A percentile compares a stretch with the other conserved stretches of the same genome.
phyloP scores from a whole-genome alignment of 2,797 vertebrate genomes.

The Cygnus olor region DNA sequence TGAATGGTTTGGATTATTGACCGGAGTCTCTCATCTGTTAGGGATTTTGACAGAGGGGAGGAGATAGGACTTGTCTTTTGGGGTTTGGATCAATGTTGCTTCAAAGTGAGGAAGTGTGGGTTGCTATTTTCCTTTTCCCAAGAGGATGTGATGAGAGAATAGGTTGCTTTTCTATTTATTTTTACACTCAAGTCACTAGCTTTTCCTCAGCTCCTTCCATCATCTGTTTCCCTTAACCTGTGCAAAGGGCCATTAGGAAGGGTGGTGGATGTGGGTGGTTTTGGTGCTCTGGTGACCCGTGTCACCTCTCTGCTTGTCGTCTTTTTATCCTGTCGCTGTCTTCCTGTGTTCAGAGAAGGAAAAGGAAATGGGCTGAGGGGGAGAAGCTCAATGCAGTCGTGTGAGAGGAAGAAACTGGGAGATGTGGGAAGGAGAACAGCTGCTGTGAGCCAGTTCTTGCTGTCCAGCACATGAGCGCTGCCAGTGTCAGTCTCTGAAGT shows the following conservation, averaged over 20 bases:
- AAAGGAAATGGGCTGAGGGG: neutral
- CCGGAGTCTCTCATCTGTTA: neutral
- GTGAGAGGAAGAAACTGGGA: neutral
- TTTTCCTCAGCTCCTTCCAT: neutral
- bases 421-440: rapidly evolving
- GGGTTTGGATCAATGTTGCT: neutral
- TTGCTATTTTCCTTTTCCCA: neutral
- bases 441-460: neutral
- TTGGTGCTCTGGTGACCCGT: neutral
- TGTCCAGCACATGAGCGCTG: neutral
- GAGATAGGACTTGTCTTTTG: neutral
- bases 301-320: neutral
- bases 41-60: neutral
- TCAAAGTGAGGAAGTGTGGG: neutral
- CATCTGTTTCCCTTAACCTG: neutral
- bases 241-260: neutral
- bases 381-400: neutral
- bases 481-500: neutral
- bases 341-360: neutral
- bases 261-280: neutral
- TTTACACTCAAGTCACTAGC: neutral
- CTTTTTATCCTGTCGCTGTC: neutral
- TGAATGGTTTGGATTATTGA: neutral
- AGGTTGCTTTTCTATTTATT: neutral
- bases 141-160: neutral